These are phyloP conservation scores for Archocentrus centrarchus DNA, from an alignment of 2,113 vertebrate species.

Conservation along the genomic window DNA sequence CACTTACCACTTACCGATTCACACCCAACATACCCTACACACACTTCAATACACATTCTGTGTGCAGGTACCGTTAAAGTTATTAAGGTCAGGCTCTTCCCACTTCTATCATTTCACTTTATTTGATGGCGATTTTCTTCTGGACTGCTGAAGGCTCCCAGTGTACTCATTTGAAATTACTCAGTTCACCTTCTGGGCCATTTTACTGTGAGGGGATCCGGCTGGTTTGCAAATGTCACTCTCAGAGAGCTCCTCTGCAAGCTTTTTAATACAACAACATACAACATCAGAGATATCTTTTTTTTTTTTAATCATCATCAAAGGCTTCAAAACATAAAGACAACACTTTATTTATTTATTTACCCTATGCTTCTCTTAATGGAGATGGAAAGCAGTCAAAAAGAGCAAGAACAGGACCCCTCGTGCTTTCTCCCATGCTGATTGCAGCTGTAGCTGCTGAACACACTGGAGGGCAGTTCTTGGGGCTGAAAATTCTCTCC, in stretches of 20 bases:
- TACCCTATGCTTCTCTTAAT: background rate
- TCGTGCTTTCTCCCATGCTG: background rate
- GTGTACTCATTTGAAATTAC: background rate
- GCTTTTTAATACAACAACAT: background rate
- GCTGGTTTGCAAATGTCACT: background rate
- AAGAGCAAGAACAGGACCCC: background rate
- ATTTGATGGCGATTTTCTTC: background rate
- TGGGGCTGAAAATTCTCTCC: background rate
- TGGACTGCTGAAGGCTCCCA: background rate
- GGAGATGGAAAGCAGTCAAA: background rate
- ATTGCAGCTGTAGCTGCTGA: background rate
- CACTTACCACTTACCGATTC: background rate
- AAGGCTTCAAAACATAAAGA: background rate
- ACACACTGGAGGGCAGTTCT: background rate
- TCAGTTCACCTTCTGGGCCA: slow-evolving; percentile 3
- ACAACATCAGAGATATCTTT: background rate
- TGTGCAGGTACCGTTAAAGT: background rate
- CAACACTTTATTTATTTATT: background rate
- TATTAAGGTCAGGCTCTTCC: background rate
- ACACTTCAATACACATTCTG: background rate
- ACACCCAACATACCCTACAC: background rate
- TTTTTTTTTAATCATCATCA: background rate
- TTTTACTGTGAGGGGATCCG: background rate
- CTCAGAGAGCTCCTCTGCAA: background rate
- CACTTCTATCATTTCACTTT: background rate